A percentile compares a stretch with the other conserved stretches of the same genome.
These are phyloP conservation scores for Siphonodentalium dalli DNA, from an alignment of 2,888 invertebrate species.

Conservation along the genomic window DNA sequence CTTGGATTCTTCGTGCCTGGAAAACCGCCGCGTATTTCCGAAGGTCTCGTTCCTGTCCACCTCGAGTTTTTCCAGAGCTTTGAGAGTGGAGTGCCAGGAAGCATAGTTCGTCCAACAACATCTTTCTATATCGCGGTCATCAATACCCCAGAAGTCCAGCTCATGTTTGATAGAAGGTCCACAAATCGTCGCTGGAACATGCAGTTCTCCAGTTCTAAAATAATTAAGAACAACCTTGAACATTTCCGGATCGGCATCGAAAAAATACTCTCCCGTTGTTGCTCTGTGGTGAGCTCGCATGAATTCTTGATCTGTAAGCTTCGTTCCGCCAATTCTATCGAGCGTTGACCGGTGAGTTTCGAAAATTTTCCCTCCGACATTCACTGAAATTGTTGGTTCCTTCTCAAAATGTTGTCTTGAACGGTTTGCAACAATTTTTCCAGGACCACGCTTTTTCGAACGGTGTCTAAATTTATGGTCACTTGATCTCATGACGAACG, in stretches of 20 bases:
- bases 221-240: constrained; percentile 41
- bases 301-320: constrained; percentile 35
- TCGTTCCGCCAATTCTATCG: constrained; percentile 29
- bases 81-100: constrained; percentile 43
- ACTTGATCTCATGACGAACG: too few relatives aligned
- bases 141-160: constrained; percentile 49
- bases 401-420: too few relatives aligned
- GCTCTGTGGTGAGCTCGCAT: constrained; percentile 30
- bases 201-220: constrained; percentile 37
- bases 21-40: neutral
- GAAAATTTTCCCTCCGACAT: constrained; percentile 46
- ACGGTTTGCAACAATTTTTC: too few relatives aligned
- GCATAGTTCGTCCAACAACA: constrained; percentile 52
- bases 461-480: too few relatives aligned
- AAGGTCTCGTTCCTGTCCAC: constrained; percentile 34
- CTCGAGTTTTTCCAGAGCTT: constrained; percentile 38
- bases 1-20: constrained; percentile 2
- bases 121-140: constrained; percentile 38
- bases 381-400: too few relatives aligned
- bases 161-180: constrained; percentile 40
- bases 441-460: too few relatives aligned
- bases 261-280: constrained; percentile 39
- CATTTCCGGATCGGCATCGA: constrained; percentile 40
- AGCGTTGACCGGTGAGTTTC: constrained; percentile 49
- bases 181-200: constrained; percentile 38